Evolutionary conservation across 2,888 invertebrate species (phyloP).

Genomic region (Muscina levida): DNA sequence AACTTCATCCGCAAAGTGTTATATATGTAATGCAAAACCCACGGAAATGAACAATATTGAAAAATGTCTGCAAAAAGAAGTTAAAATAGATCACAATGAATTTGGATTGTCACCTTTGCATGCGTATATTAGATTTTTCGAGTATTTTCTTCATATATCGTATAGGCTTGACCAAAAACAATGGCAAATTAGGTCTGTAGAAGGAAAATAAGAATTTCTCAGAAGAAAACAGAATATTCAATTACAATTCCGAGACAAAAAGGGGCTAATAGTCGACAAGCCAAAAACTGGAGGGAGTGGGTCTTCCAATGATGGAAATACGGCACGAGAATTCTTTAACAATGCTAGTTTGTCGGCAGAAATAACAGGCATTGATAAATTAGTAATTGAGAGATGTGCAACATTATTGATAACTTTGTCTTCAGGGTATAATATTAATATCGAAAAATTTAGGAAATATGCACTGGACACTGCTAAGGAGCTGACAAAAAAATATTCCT

Average conservation of each 20-base stretch:
- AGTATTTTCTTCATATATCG: conserved; percentile 53
- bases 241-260: conserved; percentile 53
- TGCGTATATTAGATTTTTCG: too few species aligned
- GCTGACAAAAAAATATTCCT: too few species aligned
- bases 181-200: conserved; percentile 49
- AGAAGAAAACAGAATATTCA: conserved; percentile 49
- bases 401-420: conserved; percentile 58
- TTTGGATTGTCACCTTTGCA: too few species aligned
- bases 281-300: conserved; percentile 58
- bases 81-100: too few species aligned
- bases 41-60: conserved; percentile 56
- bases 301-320: conserved; percentile 62
- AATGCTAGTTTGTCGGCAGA: conserved; percentile 55
- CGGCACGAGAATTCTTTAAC: conserved; percentile 51
- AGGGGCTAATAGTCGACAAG: conserved; percentile 59
- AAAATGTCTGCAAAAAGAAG: too few species aligned
- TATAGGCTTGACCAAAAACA: conserved; percentile 48
- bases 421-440: conserved; percentile 55
- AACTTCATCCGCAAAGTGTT: too few species aligned
- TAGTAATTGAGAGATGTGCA: conserved; percentile 46
- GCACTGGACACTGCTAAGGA: conserved; percentile 38
- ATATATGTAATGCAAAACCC: conserved; percentile 58
- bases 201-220: conserved; percentile 45
- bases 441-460: conserved; percentile 48
- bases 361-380: conserved; percentile 60